phyloP scores from a whole-genome alignment of 2,113 vertebrate genomes.

The Alces alces region DNA sequence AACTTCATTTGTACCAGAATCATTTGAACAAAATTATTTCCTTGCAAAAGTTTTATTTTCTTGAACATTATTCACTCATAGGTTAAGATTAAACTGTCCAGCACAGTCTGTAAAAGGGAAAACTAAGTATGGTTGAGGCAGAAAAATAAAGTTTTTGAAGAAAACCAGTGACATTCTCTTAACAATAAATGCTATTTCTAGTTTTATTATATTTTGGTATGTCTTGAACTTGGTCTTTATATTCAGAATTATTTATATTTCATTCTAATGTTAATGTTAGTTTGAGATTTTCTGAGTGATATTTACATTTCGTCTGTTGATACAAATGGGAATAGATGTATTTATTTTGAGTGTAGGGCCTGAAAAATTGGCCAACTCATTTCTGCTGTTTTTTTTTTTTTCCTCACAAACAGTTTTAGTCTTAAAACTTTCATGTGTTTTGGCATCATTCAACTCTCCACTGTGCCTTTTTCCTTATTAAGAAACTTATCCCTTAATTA shows the following conservation, averaged over 20 bases:
- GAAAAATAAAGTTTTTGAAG: slow-evolving; percentile 42
- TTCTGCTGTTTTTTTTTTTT: slow-evolving; percentile 11
- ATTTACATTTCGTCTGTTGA: slow-evolving; percentile 55
- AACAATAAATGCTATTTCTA: slow-evolving; percentile 30
- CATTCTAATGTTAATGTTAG: slow-evolving; percentile 36
- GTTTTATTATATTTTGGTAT: background rate
- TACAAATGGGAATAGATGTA: slow-evolving; percentile 38
- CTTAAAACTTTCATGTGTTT: slow-evolving; percentile 50
- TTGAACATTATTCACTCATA: background rate
- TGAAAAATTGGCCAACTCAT: slow-evolving; percentile 50
- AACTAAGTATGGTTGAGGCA: background rate
- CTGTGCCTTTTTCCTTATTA: slow-evolving; percentile 62
- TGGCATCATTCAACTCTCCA: slow-evolving; percentile 52
- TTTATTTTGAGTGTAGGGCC: slow-evolving; percentile 48
- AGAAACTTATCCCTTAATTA: slow-evolving; percentile 73
- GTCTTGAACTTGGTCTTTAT: slow-evolving; percentile 27
- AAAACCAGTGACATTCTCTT: slow-evolving; percentile 29
- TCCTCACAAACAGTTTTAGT: slow-evolving; percentile 28
- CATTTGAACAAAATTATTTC: background rate
- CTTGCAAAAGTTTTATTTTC: background rate
- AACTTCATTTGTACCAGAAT: background rate
- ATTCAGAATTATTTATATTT: slow-evolving; percentile 56
- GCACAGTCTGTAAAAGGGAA: background rate
- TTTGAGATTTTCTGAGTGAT: slow-evolving; percentile 34
- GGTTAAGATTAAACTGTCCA: background rate